Percentiles rank a stretch among this genome's conserved stretches.
Conservation (phyloP, 2,888 invertebrate genomes). For the Caenorhabditis sinica region DNA sequence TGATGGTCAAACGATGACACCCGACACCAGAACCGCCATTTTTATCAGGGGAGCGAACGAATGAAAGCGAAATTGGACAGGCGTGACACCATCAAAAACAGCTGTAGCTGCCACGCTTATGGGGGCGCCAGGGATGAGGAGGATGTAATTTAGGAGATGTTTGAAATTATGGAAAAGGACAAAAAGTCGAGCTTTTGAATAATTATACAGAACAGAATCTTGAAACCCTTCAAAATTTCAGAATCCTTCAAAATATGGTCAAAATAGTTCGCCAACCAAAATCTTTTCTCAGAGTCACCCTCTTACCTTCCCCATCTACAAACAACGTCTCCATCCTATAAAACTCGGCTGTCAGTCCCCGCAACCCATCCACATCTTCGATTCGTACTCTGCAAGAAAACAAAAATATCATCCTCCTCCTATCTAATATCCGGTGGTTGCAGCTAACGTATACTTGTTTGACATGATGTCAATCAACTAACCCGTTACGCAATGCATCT, state of each 20-base stretch:
- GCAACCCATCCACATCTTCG: conserved; percentile 60
- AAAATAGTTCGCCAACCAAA: no score
- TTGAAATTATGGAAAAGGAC: neutral
- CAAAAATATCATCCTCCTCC: neutral
- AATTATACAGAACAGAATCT: no score
- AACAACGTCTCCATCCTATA: conserved; percentile 62
- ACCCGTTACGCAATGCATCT: conserved; percentile 61
- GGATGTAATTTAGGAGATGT: conserved; percentile 4
- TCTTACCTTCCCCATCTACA: conserved; percentile 71
- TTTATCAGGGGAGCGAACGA: conserved; percentile 43
- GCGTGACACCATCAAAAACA: conserved; percentile 46
- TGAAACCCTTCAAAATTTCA: no score
- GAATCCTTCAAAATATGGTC: no score
- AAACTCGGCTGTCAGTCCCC: conserved; percentile 61
- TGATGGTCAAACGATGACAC: conserved; percentile 34
- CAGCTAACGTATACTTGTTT: conserved; percentile 23
- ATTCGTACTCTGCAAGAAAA: conserved; percentile 22
- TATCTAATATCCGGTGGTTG: conserved; percentile 45
- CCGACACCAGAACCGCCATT: conserved; percentile 19
- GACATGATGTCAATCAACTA: conserved; percentile 58
- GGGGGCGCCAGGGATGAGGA: conserved; percentile 1
- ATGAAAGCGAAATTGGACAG: conserved; percentile 50
- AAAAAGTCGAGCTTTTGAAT: neutral
- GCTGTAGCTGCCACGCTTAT: conserved; percentile 29
- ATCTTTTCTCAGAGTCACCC: neutral